Conservation (phyloP, 2,888 invertebrate species). For the Melanostoma mellinum region DNA sequence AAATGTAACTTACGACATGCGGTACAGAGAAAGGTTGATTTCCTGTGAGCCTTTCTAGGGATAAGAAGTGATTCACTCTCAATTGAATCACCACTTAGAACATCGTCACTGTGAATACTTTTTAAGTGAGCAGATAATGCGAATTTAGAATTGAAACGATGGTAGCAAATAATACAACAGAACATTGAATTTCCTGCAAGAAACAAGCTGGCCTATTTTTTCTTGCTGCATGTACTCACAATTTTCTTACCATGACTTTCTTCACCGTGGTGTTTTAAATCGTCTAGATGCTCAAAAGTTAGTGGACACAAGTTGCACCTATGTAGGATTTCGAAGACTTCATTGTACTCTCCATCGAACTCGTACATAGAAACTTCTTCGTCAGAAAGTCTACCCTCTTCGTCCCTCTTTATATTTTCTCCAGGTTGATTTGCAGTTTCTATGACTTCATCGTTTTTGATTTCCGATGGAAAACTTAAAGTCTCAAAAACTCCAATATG, state of each 20-base stretch:
- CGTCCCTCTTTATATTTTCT: too few species aligned
- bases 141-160: conserved; percentile 34
- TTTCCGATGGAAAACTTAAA: too few species aligned
- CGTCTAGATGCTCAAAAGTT: conserved; percentile 50
- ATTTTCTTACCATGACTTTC: conserved; percentile 61
- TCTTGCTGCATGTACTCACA: background rate
- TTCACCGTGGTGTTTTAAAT: conserved; percentile 67
- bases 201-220: background rate
- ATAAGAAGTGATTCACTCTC: conserved; percentile 35
- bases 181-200: conserved; percentile 10
- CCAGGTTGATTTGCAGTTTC: too few species aligned
- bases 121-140: conserved; percentile 33
- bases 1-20: conserved; percentile 73
- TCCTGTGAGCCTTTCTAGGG: conserved; percentile 46
- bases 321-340: too few species aligned
- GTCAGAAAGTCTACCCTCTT: too few species aligned
- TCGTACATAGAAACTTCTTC: too few species aligned
- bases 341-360: too few species aligned
- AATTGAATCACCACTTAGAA: conserved; percentile 30
- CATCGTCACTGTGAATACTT: conserved; percentile 22
- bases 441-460: too few species aligned
- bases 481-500: too few species aligned
- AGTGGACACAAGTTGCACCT: conserved; percentile 70
- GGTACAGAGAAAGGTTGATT: conserved; percentile 62
- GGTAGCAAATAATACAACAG: conserved; percentile 39